phyloP scores from a whole-genome alignment of 2,797 vertebrate genomes.

The Neopelma chrysocephalum region DNA sequence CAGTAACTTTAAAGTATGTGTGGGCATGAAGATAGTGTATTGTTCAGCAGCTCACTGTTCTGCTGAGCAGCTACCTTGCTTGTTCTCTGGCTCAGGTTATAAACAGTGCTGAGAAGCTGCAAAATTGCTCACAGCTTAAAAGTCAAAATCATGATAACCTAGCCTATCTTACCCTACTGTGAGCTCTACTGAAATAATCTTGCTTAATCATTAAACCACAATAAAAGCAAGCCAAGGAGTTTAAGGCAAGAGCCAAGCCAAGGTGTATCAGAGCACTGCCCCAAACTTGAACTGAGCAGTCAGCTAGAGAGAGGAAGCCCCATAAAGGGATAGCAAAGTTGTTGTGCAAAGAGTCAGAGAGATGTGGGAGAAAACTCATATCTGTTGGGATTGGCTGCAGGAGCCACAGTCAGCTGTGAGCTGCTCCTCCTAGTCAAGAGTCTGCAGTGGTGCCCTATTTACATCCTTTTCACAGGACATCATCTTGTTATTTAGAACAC shows the following conservation, averaged over 20 bases:
- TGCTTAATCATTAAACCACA: conserved; percentile 56
- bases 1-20: conserved; percentile 49
- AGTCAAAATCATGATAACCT: conserved; percentile 4
- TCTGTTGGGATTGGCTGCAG: neutral
- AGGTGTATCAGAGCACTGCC: neutral
- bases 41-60: conserved; percentile 49
- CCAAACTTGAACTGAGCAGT: neutral
- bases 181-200: conserved; percentile 50
- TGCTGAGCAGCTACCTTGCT: conserved; percentile 23
- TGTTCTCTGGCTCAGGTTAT: conserved; percentile 31
- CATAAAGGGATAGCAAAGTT: neutral
- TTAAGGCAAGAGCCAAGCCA: conserved; percentile 8
- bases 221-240: conserved; percentile 20
- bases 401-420: neutral
- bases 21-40: conserved; percentile 57
- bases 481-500: neutral
- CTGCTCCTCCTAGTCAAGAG: neutral
- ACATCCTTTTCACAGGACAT: neutral
- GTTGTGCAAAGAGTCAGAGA: neutral
- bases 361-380: neutral
- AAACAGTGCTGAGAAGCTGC: conserved; percentile 43
- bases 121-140: conserved; percentile 48
- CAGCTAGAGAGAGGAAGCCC: neutral
- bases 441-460: conserved; percentile 1
- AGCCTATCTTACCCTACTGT: conserved; percentile 15